Percentiles rank a stretch among this genome's conserved stretches.
phyloP scores from a whole-genome alignment of 2,888 invertebrate species.

The Drosophila leonis region DNA sequence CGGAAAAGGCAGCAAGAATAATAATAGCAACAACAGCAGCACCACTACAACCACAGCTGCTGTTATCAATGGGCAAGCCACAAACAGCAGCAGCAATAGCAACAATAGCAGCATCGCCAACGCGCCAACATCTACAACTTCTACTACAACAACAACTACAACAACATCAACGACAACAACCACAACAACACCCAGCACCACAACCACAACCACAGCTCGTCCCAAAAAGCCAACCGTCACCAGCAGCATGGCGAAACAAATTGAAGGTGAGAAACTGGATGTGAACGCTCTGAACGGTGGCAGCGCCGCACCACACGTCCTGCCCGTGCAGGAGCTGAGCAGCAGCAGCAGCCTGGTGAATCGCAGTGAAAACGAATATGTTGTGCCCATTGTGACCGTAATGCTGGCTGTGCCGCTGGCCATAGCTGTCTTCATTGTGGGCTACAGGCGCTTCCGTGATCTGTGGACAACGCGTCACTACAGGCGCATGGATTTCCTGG shows the following conservation, averaged over 20 bases:
- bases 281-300: slow-evolving; percentile 1
- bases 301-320: slow-evolving; percentile 57
- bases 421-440: slow-evolving; percentile 89
- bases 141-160: slow-evolving; percentile 62
- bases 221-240: slow-evolving; percentile 87
- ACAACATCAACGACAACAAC: slow-evolving; percentile 54
- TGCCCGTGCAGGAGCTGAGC: slow-evolving; percentile 76
- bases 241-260: slow-evolving; percentile 81
- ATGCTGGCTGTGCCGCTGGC: slow-evolving; percentile 89
- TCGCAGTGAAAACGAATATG: slow-evolving; percentile 88
- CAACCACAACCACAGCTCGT: slow-evolving; percentile 79
- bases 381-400: slow-evolving; percentile 91
- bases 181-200: slow-evolving; percentile 17
- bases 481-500: slow-evolving; percentile 94
- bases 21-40: neutral
- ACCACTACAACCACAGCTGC: neutral
- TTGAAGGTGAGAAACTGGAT: slow-evolving; percentile 48
- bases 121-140: slow-evolving; percentile 32
- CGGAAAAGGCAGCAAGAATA: neutral
- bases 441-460: slow-evolving; percentile 90
- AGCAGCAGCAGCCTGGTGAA: slow-evolving; percentile 42
- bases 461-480: slow-evolving; percentile 95
- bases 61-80: slow-evolving; percentile 7
- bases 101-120: slow-evolving; percentile 8
- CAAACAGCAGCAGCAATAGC: slow-evolving; percentile 2